phyloP scores from a whole-genome alignment of 2,113 vertebrate genomes.

The Syrmaticus mikado region DNA sequence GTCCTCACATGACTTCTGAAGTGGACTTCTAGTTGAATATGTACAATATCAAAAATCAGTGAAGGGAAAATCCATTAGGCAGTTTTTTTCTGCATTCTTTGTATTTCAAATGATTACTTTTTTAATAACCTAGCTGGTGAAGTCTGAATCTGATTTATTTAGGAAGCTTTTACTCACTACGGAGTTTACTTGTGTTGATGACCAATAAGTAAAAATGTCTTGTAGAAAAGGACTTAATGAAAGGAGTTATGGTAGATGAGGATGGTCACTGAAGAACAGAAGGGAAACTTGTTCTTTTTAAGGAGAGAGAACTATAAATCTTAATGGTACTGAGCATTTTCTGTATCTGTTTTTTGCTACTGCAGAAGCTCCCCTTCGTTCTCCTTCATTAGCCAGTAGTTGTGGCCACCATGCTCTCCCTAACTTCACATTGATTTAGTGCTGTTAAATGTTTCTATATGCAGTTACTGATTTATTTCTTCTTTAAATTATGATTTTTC shows the following conservation, averaged over 20 bases:
- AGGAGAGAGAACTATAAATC: not conserved
- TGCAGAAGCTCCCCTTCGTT: not conserved
- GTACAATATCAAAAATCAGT: not conserved
- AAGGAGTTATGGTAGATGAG: not conserved
- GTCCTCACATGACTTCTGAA: not conserved
- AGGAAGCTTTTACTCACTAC: not conserved
- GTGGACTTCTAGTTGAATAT: not conserved
- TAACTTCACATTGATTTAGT: not conserved
- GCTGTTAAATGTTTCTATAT: not conserved
- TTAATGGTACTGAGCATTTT: not conserved
- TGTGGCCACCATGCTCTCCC: not conserved
- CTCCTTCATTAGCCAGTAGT: not conserved
- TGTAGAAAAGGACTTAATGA: not conserved
- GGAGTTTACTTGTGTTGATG: not conserved
- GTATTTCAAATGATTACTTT: not conserved
- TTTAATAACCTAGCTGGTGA: not conserved
- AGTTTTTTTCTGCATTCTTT: not conserved
- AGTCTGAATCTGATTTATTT: not conserved
- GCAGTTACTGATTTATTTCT: not conserved
- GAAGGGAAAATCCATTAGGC: not conserved
- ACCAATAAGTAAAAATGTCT: not conserved
- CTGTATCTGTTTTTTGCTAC: not conserved
- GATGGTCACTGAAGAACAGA: not conserved
- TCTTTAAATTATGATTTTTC: constrained; percentile 24
- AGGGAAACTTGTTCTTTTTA: not conserved